Conservation (phyloP, 2,113 vertebrate genomes). For the Tetrax tetrax region DNA sequence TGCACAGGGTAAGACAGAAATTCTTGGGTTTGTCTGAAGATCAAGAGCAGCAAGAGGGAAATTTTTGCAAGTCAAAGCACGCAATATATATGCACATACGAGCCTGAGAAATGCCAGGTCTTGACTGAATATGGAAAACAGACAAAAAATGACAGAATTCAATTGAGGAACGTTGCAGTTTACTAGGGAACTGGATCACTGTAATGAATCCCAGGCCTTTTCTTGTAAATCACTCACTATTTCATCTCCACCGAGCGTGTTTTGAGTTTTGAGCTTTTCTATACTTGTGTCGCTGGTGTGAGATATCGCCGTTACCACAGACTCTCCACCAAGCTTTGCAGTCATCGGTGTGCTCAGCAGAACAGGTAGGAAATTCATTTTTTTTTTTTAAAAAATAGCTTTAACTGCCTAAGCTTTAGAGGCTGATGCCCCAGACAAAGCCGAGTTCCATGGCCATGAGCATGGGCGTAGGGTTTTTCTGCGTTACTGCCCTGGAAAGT, state of each 20-base stretch:
- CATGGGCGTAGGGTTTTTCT: fast-evolving
- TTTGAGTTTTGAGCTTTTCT: neutral
- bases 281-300: neutral
- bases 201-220: neutral
- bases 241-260: fast-evolving
- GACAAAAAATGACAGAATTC: neutral
- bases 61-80: slow-evolving; percentile 14
- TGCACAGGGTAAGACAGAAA: neutral
- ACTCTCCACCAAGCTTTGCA: neutral
- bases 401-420: neutral
- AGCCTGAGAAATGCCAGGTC: neutral
- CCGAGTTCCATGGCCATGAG: neutral
- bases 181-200: neutral
- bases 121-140: neutral
- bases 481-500: neutral
- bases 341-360: neutral
- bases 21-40: neutral
- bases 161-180: neutral
- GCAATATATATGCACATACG: neutral
- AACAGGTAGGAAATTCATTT: neutral
- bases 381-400: neutral
- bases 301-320: fast-evolving
- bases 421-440: neutral
- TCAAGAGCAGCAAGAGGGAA: neutral
- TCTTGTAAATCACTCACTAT: neutral